Evolutionary conservation across 2,113 vertebrate species (phyloP).

Genomic region (Dolichallabes microphthalmus): DNA sequence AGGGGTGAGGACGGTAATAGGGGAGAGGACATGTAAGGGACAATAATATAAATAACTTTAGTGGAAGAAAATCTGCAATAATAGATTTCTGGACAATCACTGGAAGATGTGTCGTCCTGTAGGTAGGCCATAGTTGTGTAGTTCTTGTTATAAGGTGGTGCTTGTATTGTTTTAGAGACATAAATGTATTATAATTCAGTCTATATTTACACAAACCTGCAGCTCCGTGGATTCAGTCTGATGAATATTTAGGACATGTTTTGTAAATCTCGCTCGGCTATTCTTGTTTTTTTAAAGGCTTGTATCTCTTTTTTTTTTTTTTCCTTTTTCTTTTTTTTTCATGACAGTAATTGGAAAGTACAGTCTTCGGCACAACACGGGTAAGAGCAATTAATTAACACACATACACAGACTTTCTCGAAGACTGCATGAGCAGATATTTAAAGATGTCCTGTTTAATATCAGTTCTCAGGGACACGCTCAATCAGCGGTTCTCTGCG

Average conservation of each 20-base stretch:
- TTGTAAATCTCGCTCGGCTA: not conserved
- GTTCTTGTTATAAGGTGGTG: not conserved
- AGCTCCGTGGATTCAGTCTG: not conserved
- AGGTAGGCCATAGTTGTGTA: not conserved
- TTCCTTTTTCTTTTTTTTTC: not conserved
- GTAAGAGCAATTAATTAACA: conserved; percentile 63
- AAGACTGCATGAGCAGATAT: not conserved
- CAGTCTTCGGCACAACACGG: conserved; percentile 90
- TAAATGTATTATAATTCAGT: not conserved
- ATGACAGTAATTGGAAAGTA: conserved; percentile 94
- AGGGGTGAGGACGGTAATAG: too few relatives aligned
- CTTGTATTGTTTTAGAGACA: not conserved
- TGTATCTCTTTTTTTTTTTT: conserved; percentile 32
- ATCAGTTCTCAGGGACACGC: conserved; percentile 86
- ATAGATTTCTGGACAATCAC: not conserved
- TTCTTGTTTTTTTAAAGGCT: not conserved
- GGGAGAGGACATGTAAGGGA: not conserved
- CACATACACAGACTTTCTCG: not conserved
- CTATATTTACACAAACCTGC: not conserved
- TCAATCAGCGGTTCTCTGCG: conserved; percentile 93
- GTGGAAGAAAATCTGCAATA: not conserved
- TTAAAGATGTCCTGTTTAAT: not conserved
- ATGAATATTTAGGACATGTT: not conserved
- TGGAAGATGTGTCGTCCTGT: not conserved
- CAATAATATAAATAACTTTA: too few relatives aligned